phyloP scores from a whole-genome alignment of 2,888 invertebrate species.

The Polietes domitor region DNA sequence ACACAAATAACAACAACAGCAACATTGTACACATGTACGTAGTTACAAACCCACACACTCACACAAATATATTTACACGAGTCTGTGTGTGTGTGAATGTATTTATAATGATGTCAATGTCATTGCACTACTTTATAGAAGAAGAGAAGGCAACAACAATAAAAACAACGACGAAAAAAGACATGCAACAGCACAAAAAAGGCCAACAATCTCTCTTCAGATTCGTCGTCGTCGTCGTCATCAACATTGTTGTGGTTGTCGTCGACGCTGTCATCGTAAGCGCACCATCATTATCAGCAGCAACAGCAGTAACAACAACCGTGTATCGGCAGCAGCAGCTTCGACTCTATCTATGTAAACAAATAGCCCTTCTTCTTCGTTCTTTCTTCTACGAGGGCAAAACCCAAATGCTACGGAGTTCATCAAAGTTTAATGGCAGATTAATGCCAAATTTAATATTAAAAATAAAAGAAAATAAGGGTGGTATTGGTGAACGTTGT shows the following conservation, averaged over 20 bases:
- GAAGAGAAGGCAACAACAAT: background rate
- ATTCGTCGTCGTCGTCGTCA: background rate
- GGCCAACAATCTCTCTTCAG: slow-evolving; percentile 23
- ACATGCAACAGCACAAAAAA: slow-evolving; percentile 14
- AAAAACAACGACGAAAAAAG: too few relatives aligned
- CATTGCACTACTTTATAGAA: slow-evolving; percentile 64
- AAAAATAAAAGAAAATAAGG: too few relatives aligned
- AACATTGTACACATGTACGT: background rate
- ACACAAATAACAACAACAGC: slow-evolving; percentile 14
- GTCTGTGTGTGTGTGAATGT: slow-evolving; percentile 5
- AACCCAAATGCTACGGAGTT: background rate
- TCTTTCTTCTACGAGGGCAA: background rate
- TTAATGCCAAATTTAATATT: too few relatives aligned
- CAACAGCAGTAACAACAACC: background rate
- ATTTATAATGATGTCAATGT: slow-evolving; percentile 67
- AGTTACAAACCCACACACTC: background rate
- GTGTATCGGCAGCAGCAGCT: background rate
- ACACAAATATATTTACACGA: background rate
- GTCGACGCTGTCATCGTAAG: background rate
- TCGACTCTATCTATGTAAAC: background rate
- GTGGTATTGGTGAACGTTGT: too few relatives aligned
- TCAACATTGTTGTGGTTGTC: background rate
- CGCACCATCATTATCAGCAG: background rate
- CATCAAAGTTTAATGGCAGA: too few relatives aligned
- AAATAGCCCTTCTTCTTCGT: background rate